Percentiles rank a stretch among this genome's conserved stretches.
Evolutionary conservation across 2,113 vertebrate genomes (phyloP).

Genomic region (Paratilapia polleni): DNA sequence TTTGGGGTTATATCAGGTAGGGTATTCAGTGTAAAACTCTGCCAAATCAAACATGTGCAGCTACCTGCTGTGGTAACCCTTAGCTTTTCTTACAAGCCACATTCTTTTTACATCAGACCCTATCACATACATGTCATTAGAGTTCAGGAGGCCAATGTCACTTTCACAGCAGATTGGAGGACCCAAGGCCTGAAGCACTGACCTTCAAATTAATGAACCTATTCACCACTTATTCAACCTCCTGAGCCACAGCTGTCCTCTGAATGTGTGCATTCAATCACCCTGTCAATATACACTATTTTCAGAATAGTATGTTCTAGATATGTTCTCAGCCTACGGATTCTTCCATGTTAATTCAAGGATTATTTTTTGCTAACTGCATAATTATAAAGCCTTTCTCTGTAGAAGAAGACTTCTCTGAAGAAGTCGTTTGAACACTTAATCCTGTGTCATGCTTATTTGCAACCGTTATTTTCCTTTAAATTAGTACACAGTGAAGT

Average conservation of each 20-base stretch:
- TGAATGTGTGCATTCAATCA: neutral
- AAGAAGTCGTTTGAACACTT: conserved; percentile 27
- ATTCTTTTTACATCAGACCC: neutral
- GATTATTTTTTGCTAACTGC: conserved; percentile 30
- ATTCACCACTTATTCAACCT: neutral
- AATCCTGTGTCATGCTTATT: conserved; percentile 20
- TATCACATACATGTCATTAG: neutral
- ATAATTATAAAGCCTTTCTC: conserved; percentile 37
- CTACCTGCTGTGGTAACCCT: too few species aligned
- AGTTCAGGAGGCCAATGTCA: neutral
- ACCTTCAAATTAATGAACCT: neutral
- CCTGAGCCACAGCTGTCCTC: neutral
- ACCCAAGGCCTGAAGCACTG: neutral
- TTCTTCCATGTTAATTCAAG: conserved; percentile 7
- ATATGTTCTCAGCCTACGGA: conserved; percentile 1
- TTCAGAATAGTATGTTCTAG: neutral
- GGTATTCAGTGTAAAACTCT: too few species aligned
- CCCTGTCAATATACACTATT: neutral
- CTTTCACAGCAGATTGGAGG: neutral
- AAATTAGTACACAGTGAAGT: neutral
- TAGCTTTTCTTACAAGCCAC: too few species aligned
- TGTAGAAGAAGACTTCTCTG: conserved; percentile 12
- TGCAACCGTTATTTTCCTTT: neutral
- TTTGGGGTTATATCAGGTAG: too few species aligned
- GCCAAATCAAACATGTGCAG: too few species aligned